These are phyloP conservation scores for Planiliza haematocheilus DNA, from an alignment of 2,113 vertebrate species.

Conservation along the genomic window DNA sequence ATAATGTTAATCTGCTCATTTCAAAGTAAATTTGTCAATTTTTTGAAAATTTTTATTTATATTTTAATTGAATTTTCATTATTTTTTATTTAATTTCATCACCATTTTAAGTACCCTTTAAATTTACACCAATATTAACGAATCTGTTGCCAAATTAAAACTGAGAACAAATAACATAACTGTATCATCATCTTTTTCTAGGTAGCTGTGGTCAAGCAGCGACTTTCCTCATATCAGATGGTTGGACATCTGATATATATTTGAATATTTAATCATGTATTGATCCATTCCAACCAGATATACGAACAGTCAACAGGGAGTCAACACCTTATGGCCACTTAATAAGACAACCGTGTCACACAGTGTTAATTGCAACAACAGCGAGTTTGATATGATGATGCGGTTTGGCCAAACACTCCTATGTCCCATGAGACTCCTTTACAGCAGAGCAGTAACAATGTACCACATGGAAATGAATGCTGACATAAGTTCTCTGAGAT, in stretches of 20 bases:
- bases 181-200: background rate
- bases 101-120: too few relatives aligned
- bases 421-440: conserved; percentile 32
- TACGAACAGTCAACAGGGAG: conserved; percentile 15
- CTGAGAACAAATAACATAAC: background rate
- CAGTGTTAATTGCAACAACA: conserved; percentile 41
- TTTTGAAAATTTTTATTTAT: too few relatives aligned
- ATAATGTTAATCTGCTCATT: background rate
- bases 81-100: background rate
- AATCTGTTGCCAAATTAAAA: too few relatives aligned
- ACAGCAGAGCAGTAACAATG: conserved; percentile 13
- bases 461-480: conserved; percentile 10
- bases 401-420: conserved; percentile 25
- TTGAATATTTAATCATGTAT: conserved; percentile 59
- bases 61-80: background rate
- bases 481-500: conserved; percentile 11
- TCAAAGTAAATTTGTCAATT: background rate
- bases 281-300: conserved; percentile 16
- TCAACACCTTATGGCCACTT: conserved; percentile 21
- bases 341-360: conserved; percentile 15
- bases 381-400: conserved; percentile 10
- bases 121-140: background rate
- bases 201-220: conserved; percentile 14
- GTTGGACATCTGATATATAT: conserved; percentile 42
- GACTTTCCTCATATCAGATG: conserved; percentile 31